Evolutionary conservation across 2,113 vertebrate species (phyloP), one percentile per base, ranked within the genome.

Genomic region (Lagopus muta): DNA sequence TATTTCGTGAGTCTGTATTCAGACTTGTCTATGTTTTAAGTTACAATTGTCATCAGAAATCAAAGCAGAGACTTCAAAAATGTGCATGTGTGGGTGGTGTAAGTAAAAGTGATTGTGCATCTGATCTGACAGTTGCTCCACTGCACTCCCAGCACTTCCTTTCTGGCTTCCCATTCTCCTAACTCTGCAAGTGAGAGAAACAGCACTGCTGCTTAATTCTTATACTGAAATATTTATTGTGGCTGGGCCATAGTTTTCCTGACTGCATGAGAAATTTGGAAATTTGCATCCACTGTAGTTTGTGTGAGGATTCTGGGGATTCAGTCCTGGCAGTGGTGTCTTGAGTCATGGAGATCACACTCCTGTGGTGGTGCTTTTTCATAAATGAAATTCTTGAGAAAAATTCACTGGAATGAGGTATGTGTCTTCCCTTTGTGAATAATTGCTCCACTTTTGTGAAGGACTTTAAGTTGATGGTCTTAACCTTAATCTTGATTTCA

Each of bases 251-350:
- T 13, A 45, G n/a, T 60, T 92, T 88, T 92, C 79, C 85, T 91
- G 64, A 82, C 88, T 96, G 90, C 88, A 95, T 73, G 79, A 89
- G 55, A 82, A 74, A 65, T 91, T 66, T 28, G 87, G 45, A 82
- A 70, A 69, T 89, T 70, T 34, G 22, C 19, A 10, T 64, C n/a
- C 30, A 19, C 40, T 70, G 11, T 76, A 54, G 55, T 89, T 80
- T 58, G 18, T 91, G 55, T 55, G 71, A 73, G 21, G 36, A 85
- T 89, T 76, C n/a, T 69, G 43, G 88, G 79, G 85, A 89, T 95
- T 95, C 94, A 89, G 79, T 88, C 21, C 40, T 92, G 82, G 94
- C 88, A 91, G 93, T 70, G 62, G 5, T 82, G 19, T 70, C 30
- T 89, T 70, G 45, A 73, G 42, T 82, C 20, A 57, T 32, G 52